Conservation (phyloP, 1,140 invertebrate species). For the Euura saliciscinereae region DNA sequence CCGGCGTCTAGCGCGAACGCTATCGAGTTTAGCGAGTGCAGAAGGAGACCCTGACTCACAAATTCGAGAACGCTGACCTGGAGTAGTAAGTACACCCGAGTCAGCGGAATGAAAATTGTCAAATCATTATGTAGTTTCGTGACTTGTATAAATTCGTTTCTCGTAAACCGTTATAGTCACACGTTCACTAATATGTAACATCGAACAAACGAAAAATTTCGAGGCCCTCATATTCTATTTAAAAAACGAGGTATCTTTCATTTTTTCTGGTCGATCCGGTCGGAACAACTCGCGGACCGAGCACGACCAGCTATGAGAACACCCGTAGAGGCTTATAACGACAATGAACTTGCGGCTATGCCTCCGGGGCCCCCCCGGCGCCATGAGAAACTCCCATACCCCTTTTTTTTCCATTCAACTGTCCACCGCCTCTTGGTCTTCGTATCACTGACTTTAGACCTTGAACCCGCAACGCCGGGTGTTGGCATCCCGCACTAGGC, state of each 20-base stretch:
- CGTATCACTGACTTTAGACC: background rate
- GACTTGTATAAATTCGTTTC: background rate
- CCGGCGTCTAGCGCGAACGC: background rate
- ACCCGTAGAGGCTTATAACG: background rate
- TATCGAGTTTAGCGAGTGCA: too few relatives aligned
- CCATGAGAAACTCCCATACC: slow-evolving; percentile 5
- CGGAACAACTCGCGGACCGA: too few relatives aligned
- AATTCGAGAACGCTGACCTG: slow-evolving; percentile 1
- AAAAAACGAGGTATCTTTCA: too few relatives aligned
- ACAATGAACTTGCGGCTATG: slow-evolving; percentile 1
- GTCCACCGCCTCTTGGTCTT: background rate
- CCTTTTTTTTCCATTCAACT: background rate
- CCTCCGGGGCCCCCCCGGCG: background rate
- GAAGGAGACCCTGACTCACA: background rate
- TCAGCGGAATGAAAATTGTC: background rate
- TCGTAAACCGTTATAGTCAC: too few relatives aligned
- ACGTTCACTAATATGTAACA: too few relatives aligned
- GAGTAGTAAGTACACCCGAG: background rate
- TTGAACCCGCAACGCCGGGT: background rate
- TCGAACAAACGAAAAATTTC: too few relatives aligned
- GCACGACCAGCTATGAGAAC: too few relatives aligned
- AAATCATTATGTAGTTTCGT: background rate
- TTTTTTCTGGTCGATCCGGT: too few relatives aligned
- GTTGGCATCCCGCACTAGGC: background rate
- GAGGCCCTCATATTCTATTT: too few relatives aligned